These are phyloP conservation scores for Etheostoma nigrum DNA, from an alignment of 2,797 vertebrate species.

Conservation along the genomic window DNA sequence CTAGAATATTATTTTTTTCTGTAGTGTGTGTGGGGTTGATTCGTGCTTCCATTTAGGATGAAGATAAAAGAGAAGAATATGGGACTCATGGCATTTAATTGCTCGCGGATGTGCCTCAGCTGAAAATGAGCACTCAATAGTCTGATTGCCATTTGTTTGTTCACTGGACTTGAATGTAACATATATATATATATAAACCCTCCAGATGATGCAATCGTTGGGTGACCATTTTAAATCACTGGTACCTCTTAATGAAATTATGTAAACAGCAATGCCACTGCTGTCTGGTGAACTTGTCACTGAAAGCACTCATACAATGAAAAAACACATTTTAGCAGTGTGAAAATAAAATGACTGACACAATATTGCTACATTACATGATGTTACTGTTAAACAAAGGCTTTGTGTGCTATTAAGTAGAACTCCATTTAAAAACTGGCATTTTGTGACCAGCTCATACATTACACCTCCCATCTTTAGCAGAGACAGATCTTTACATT, in stretches of 20 bases:
- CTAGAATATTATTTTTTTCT: conserved; percentile 47
- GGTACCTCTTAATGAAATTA: conserved; percentile 33
- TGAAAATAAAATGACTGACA: conserved; percentile 26
- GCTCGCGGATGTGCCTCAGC: conserved; percentile 48
- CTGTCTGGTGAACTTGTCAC: conserved; percentile 27
- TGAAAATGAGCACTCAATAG: conserved; percentile 56
- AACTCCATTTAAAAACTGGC: conserved; percentile 58
- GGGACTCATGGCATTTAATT: conserved; percentile 49
- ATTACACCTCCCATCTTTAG: conserved; percentile 36
- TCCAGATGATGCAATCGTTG: conserved; percentile 40
- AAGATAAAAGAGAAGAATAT: conserved; percentile 54
- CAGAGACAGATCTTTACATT: conserved; percentile 20
- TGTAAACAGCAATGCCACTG: conserved; percentile 28
- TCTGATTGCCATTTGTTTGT: conserved; percentile 67
- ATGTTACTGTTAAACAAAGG: conserved; percentile 46
- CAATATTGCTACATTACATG: conserved; percentile 32
- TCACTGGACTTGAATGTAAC: conserved; percentile 49
- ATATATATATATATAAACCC: conserved; percentile 24
- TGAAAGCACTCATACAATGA: conserved; percentile 35
- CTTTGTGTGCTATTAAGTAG: conserved; percentile 36
- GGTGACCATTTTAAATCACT: conserved; percentile 34
- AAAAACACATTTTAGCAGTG: conserved; percentile 16
- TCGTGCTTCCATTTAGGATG: conserved; percentile 49
- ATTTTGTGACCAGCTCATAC: conserved; percentile 58
- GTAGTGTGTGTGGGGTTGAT: conserved; percentile 30